These are phyloP conservation scores for Cecidostiba fungosa DNA, from an alignment of 2,888 invertebrate genomes.

Conservation along the genomic window DNA sequence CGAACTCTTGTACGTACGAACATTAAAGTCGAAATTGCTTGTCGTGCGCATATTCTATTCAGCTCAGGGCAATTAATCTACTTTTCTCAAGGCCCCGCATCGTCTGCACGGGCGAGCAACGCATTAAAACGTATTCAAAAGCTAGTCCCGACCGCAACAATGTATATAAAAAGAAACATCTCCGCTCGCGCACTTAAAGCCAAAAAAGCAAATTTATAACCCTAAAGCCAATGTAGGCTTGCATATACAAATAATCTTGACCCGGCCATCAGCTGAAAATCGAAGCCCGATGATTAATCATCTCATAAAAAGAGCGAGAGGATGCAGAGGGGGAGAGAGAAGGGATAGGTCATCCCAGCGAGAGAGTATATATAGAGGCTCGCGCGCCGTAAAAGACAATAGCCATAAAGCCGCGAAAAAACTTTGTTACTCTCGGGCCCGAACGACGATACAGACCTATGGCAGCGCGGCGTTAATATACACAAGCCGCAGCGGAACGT, in stretches of 20 bases:
- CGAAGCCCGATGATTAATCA: conserved; percentile 60
- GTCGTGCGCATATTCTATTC: conserved; percentile 6
- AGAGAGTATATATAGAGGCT: background rate
- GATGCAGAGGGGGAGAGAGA: too few species aligned
- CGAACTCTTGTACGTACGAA: background rate
- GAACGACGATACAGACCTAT: conserved; percentile 21
- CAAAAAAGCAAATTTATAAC: conserved; percentile 52
- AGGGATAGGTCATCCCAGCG: background rate
- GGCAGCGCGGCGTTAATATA: conserved; percentile 23
- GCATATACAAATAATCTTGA: conserved; percentile 58
- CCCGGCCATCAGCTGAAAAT: conserved; percentile 56
- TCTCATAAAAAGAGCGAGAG: conserved; percentile 52
- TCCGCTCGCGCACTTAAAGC: conserved; percentile 23
- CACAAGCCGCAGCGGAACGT: conserved; percentile 40
- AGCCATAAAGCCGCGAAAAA: conserved; percentile 59
- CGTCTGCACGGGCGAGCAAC: background rate
- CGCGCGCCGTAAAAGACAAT: conserved; percentile 54
- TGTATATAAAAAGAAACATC: conserved; percentile 19
- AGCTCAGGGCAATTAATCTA: background rate
- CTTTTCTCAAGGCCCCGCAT: background rate
- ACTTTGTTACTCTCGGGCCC: conserved; percentile 41
- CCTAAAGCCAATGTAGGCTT: conserved; percentile 14
- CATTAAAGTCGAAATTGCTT: conserved; percentile 22
- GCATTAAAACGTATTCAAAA: conserved; percentile 7
- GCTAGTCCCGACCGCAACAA: background rate